Base-by-base conservation (phyloP, 2,888 invertebrate species). In the Drosophila macrospina region DNA sequence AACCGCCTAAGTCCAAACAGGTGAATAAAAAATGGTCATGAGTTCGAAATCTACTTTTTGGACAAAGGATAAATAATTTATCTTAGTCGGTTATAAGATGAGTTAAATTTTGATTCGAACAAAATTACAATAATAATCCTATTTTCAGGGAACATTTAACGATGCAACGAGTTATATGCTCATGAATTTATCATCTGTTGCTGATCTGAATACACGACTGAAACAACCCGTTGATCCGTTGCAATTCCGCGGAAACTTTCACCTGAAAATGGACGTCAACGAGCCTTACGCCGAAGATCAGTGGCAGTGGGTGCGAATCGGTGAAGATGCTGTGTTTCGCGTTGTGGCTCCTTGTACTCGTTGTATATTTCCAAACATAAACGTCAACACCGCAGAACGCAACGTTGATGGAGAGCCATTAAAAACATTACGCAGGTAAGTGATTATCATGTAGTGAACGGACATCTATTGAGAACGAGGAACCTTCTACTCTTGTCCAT, bases 161-260 rank as follows among this genome's bases (percentile, higher is more conserved):
- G 96, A 96, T 84, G 94, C 94, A 55, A 94, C 95, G 4, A 93
- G 95, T 24, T 96, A 93, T 87, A 94, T 95, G 91, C 86, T 96
- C 26, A 93, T 96, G 76, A 95, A 95, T 82, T 93, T 94, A 54
- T 93, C 94, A 0, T 96, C 96, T 0, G 91, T 96, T 0, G 92
- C 93, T 0, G 95, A 96, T 36, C 89, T 96, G 34, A 96, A 96
- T 86, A 92, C 90, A 1, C 94, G 94, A 0, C 89, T 93, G 0
- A 92, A 93, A 34, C 89, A 91, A 5, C 91, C 93, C 5, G 94
- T 95, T 0, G 89, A 92, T 13, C 88, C 93, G 1, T 91, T 93
- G 8, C 93, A 94, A 70, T 96, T 96, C 90, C 93, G 96, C 44
- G 94, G 95, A 0, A 96, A 95, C 90, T 95, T 96, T 79, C 92